Evolutionary conservation across 2,797 vertebrate species (phyloP), one percentile per base, ranked within the genome.

Genomic region (Falco cherrug): DNA sequence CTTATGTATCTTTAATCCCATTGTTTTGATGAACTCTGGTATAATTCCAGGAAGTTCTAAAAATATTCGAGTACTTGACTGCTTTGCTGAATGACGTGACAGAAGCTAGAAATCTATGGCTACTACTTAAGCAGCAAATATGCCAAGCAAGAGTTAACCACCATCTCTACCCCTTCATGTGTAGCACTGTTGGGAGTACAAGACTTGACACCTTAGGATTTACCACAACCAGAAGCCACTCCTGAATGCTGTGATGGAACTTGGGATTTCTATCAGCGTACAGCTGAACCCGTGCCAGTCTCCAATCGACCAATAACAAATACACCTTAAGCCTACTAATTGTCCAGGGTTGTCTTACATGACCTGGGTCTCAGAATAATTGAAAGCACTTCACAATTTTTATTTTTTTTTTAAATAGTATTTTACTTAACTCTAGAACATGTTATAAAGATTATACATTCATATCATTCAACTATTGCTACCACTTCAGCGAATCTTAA

Each of bases 221-320:
- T 77, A 33, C 11, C 25, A 67, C 16, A 45, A 16, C 16, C 25
- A 35, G 21, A 82, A 75, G 3, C 24, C 51, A 76, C 12, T 22
- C 26, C 25, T 41, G 22, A 74, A 45, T 29, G 19, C 4, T 79
- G n/a, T 14, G 48, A 16, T 24, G 51, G 54, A 82, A 56, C 6
- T 45, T 48, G 26, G 61, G 15, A 59, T 84, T 90, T 79, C 63
- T 75, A 1, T 13, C 29, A 84, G 45, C 15, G 15, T 12, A 31
- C 4, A 64, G 28, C 5, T 43, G 35, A 61, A 56, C 22, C 18
- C 3, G 0, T 29, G 13, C 37, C 28, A 16, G 20, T n/a, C 28
- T 69, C 33, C 26, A 48, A 6, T 5, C 0, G 0, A 80, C 13
- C 41, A 50, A 17, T 9, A 82, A 45, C 1, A 71, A 67, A 69